Evolutionary conservation across 2,888 invertebrate genomes (phyloP).

Genomic region (Limenitis camilla): DNA sequence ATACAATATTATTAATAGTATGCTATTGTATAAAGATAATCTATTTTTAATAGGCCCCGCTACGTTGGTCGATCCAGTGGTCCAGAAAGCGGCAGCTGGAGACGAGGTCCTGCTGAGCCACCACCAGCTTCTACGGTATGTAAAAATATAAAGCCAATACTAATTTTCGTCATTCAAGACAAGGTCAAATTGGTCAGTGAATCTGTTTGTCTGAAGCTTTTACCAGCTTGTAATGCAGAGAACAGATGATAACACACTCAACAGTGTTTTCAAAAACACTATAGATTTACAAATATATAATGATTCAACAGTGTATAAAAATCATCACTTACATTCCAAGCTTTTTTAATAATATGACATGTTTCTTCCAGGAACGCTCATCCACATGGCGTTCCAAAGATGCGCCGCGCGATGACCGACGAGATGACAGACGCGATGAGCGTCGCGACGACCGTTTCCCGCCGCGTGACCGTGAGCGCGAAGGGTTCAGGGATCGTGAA

Average conservation of each 20-base stretch:
- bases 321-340: no score
- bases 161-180: no score
- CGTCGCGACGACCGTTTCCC: constrained; percentile 43
- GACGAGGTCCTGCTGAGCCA: constrained; percentile 55
- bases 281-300: no score
- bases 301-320: no score
- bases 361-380: constrained; percentile 47
- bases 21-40: no score
- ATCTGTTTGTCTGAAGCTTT: no score
- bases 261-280: no score
- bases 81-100: constrained; percentile 50
- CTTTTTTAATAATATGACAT: no score
- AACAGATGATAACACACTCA: no score
- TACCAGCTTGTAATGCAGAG: no score
- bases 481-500: constrained; percentile 31
- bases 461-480: constrained; percentile 37
- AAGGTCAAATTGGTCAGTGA: no score
- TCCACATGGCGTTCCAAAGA: constrained; percentile 61
- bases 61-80: constrained; percentile 62
- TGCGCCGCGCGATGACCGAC: constrained; percentile 34
- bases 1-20: no score
- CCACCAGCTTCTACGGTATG: constrained; percentile 47
- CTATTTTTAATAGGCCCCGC: constrained; percentile 31
- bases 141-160: constrained; percentile 14
- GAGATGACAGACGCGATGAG: constrained; percentile 31